Evolutionary conservation across 2,888 invertebrate genomes (phyloP), one percentile per base, ranked within the genome.

Genomic region (Caenorhabditis imperialis): DNA sequence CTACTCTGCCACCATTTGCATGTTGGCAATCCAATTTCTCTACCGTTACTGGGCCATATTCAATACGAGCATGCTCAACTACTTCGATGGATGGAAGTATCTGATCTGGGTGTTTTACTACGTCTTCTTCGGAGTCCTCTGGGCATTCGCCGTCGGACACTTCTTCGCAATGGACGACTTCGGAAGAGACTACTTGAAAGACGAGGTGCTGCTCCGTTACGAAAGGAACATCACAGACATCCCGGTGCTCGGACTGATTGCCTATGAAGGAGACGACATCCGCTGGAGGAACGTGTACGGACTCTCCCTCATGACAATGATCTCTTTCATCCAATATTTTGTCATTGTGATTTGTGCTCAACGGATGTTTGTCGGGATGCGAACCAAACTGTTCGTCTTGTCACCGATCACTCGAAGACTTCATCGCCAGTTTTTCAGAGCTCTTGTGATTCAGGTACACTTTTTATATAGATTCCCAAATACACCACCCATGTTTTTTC

Each of bases 31-130:
- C 7, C 60, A 47, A 8, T 38, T 40, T 25, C 2, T 40, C 14
- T 60, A 50, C 20, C 38, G 38, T 18, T 60, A 37, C 27, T 54
- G 54, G 54, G 54, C 30, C 10, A 30, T 30, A 7, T 30, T 30
- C 30, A 10, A 30, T 10, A 30, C 30, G 6, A 6, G 30, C 10
- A 30, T 30, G 30, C 44, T 44, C 3, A 2, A 14, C 2, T 23
- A 12, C 23, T 44, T 44, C 44, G 23, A 44, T 44, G 44, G 44
- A 1, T 44, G 44, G 44, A 44, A 23, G 12, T 44, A 44, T 14
- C 10, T 44, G 5, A 10, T 23, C 7, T 44, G 44, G 44, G 23
- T 44, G 23, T 44, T 44, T 22, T 44, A 44, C 44, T 44, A n/a
- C n/a, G 14, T n/a, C 3, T 44, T 44, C 14, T 44, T 44, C 23